These are phyloP conservation scores for Sitophilus oryzae DNA, from an alignment of 1,140 invertebrate species.

Conservation along the genomic window DNA sequence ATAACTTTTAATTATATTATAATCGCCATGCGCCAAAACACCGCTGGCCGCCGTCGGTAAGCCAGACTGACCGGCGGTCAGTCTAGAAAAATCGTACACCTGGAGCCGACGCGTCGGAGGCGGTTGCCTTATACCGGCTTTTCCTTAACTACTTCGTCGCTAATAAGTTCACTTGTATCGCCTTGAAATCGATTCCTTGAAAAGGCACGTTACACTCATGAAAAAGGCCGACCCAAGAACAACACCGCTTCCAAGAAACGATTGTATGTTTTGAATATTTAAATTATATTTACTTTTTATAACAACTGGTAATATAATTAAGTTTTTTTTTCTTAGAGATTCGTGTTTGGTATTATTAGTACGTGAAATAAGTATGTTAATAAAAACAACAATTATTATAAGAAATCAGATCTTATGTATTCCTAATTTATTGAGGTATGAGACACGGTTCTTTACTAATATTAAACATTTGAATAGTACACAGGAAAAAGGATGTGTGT, in stretches of 20 bases:
- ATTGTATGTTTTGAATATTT: background rate
- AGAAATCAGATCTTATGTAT: too few species aligned
- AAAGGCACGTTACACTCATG: background rate
- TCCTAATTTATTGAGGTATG: too few species aligned
- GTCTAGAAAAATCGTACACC: background rate
- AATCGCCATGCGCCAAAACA: slow-evolving; percentile 13
- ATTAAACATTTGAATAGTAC: too few species aligned
- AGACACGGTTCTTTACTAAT: too few species aligned
- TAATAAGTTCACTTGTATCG: background rate
- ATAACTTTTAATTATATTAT: background rate
- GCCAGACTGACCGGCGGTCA: slow-evolving; percentile 13
- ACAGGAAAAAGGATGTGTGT: too few species aligned
- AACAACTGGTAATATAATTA: too few species aligned
- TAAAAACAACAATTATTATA: too few species aligned
- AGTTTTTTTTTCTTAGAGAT: too few species aligned
- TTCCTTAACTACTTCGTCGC: background rate
- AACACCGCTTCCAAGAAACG: background rate
- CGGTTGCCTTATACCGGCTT: background rate
- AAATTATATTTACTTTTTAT: too few species aligned
- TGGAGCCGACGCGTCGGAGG: background rate
- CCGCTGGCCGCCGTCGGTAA: background rate
- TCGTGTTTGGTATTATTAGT: too few species aligned
- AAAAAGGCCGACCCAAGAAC: background rate
- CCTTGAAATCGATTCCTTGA: background rate
- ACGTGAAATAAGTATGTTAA: too few species aligned